Percentiles rank a stretch among this genome's conserved stretches.
phyloP scores from a whole-genome alignment of 2,113 vertebrate genomes.

The Pantherophis guttatus region DNA sequence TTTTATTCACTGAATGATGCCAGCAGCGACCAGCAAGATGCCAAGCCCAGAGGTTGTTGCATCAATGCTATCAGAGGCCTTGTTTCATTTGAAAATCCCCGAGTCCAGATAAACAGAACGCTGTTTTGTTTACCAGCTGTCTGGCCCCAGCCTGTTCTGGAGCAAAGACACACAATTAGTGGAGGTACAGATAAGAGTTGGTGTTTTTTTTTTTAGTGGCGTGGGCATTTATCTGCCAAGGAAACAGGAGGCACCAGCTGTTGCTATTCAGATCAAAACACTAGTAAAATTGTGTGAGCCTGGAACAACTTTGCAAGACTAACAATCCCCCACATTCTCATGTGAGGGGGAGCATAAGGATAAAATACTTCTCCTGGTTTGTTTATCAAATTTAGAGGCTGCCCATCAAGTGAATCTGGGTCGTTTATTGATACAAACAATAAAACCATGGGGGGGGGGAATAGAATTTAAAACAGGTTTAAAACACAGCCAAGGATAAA shows the following conservation, averaged over 20 bases:
- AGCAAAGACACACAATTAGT: neutral
- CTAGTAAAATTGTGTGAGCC: constrained; percentile 11
- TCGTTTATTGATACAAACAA: neutral
- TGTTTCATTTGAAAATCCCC: neutral
- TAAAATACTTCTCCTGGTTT: neutral
- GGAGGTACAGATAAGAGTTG: neutral
- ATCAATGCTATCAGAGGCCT: neutral
- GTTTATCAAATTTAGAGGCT: neutral
- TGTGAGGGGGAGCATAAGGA: neutral
- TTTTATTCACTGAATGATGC: neutral
- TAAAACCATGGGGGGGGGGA: neutral
- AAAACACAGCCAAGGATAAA: neutral
- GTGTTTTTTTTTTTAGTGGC: neutral
- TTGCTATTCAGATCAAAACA: neutral
- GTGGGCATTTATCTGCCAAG: constrained; percentile 2
- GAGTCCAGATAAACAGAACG: neutral
- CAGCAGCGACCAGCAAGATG: neutral
- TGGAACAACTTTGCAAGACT: constrained; percentile 8
- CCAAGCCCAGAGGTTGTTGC: neutral
- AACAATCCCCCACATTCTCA: neutral
- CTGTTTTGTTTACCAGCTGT: constrained; percentile 10
- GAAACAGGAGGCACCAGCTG: constrained; percentile 25
- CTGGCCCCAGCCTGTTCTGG: neutral
- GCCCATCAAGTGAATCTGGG: neutral
- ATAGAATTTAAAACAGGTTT: neutral